Base-by-base conservation (phyloP, 2,888 invertebrate genomes). In the Cryptocephalus primarius region DNA sequence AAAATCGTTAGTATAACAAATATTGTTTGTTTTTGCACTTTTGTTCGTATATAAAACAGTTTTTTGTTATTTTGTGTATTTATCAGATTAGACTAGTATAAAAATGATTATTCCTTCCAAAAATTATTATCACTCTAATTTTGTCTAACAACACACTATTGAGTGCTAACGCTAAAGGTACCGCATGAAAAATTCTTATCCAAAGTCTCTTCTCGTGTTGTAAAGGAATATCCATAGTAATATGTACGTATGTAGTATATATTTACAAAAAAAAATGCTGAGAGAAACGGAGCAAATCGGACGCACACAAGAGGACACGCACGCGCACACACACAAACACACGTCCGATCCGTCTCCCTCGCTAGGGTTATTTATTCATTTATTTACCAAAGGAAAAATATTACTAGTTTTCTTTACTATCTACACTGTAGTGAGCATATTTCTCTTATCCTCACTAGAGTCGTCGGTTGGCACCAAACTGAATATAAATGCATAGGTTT, bases 341-440 rank as follows among this genome's bases (percentile, higher is more conserved):
- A 22, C 22, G 22, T 22, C 22, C 22, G 22, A 6, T 22, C 22
- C 22, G 22, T 22, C 22, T 22, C 22, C 22, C 22, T 22, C 22
- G 22, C 6, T 22, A 22, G 3, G 22, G 6, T 22, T 22, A 22
- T 6, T n/a, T 34, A 34, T 6, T 48, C 36, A 47, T 39, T 52
- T 39, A 48, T 44, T 48, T 50, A 48, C 44, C 48, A 49, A 49
- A 45, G 47, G 52, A 54, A 54, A 55, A 62, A 36, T 36, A 36
- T 11, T 43, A 54, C 56, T 58, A 60, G 47, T 48, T 54, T 55
- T 57, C 56, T 58, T 57, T 55, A 58, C 58, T 63, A 60, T 61
- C 62, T 65, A 63, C 58, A 62, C 50, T 55, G 59, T 58, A 62
- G 62, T 66, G 66, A 66, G 66, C 66, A 64, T 65, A 61, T 49